These are phyloP conservation scores for Gouania willdenowi DNA, from an alignment of 2,797 vertebrate species.

Conservation along the genomic window DNA sequence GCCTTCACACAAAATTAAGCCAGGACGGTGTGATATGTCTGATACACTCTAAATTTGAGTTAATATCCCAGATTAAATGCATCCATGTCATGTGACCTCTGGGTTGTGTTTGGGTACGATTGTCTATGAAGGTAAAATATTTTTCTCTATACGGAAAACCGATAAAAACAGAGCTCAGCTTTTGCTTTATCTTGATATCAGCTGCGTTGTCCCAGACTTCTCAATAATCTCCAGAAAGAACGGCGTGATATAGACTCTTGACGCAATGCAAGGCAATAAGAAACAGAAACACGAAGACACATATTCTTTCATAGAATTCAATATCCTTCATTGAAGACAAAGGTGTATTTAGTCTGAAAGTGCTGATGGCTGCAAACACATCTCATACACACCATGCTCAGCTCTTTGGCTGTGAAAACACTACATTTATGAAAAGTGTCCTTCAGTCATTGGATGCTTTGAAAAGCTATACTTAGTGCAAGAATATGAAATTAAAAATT, in stretches of 20 bases:
- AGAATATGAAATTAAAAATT: too few species aligned
- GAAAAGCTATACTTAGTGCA: too few species aligned
- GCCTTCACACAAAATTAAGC: too few species aligned
- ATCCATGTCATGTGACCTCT: constrained; percentile 18
- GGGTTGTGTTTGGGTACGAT: constrained; percentile 13
- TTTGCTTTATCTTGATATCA: constrained; percentile 38
- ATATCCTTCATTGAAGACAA: constrained; percentile 1
- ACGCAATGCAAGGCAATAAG: constrained; percentile 2
- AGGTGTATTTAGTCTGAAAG: neutral
- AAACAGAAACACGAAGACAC: constrained; percentile 22
- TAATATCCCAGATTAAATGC: too few species aligned
- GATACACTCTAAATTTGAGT: too few species aligned
- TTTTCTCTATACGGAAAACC: too few species aligned
- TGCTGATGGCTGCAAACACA: constrained; percentile 7
- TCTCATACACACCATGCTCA: neutral
- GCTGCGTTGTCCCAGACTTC: constrained; percentile 44
- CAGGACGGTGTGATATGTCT: too few species aligned
- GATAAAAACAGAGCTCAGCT: too few species aligned
- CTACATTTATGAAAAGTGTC: too few species aligned
- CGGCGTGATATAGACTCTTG: neutral
- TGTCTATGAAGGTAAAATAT: too few species aligned
- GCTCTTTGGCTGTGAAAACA: constrained; percentile 6
- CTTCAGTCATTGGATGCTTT: too few species aligned
- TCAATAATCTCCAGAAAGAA: constrained; percentile 26
- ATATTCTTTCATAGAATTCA: constrained; percentile 19